phyloP scores from a whole-genome alignment of 1,140 invertebrate species.

The Dreissena rostriformis region DNA sequence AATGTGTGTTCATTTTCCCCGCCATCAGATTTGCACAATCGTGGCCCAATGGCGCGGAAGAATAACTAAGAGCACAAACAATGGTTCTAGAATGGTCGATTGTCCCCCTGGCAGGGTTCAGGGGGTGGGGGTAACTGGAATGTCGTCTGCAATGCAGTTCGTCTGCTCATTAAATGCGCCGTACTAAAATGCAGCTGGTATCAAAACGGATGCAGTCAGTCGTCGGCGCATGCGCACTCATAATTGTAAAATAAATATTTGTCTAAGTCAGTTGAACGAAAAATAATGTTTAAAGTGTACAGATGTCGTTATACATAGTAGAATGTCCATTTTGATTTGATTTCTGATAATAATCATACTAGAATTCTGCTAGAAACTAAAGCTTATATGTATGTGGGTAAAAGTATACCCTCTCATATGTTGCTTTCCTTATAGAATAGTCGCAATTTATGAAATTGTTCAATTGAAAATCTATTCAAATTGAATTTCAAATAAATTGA shows the following conservation, averaged over 20 bases:
- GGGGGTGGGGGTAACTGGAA: background rate
- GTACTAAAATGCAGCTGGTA: background rate
- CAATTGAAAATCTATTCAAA: no score
- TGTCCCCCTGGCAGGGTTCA: background rate
- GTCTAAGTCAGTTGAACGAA: background rate
- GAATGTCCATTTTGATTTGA: no score
- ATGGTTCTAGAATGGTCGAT: slow-evolving; percentile 7
- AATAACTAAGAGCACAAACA: slow-evolving; percentile 28
- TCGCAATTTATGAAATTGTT: no score
- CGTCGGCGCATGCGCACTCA: background rate
- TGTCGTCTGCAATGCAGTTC: background rate
- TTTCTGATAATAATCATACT: no score
- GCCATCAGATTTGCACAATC: slow-evolving; percentile 26
- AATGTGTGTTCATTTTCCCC: slow-evolving; percentile 53
- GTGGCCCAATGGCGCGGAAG: slow-evolving; percentile 18
- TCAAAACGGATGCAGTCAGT: background rate
- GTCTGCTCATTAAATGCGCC: background rate
- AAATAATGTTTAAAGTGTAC: background rate
- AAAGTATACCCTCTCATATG: no score
- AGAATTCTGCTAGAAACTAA: no score
- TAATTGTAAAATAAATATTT: background rate
- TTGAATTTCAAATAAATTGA: no score
- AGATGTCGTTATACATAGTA: no score
- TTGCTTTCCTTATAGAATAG: no score
- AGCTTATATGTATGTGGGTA: no score